These are phyloP conservation scores for Gymnogyps californianus DNA, from an alignment of 2,113 vertebrate genomes.

Conservation along the genomic window DNA sequence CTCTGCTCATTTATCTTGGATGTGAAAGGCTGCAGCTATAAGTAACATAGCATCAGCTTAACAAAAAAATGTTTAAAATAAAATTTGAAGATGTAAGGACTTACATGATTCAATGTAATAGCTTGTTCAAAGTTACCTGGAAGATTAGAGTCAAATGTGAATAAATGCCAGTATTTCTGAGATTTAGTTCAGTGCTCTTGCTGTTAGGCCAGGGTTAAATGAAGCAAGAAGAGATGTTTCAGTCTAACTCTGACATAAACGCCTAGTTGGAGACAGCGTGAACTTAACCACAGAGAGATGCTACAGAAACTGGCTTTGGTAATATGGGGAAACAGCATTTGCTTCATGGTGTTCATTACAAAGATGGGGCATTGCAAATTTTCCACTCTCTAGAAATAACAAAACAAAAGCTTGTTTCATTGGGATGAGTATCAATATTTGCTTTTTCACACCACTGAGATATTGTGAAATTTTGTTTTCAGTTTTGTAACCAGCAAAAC, in stretches of 20 bases:
- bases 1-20: not conserved
- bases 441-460: slow-evolving; percentile 8
- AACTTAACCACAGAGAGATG: not conserved
- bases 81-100: not conserved
- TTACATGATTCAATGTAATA: not conserved
- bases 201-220: not conserved
- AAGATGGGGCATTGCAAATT: not conserved
- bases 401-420: slow-evolving; percentile 3
- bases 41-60: not conserved
- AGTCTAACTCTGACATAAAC: not conserved
- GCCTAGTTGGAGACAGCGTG: not conserved
- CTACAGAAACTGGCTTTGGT: not conserved
- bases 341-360: not conserved
- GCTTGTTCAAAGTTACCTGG: not conserved
- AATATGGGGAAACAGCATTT: not conserved
- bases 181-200: not conserved
- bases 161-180: not conserved
- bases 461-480: not conserved
- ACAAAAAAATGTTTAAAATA: not conserved
- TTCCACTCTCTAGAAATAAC: slow-evolving; percentile 35
- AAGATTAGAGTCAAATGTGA: not conserved
- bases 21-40: not conserved
- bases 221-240: not conserved
- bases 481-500: not conserved
- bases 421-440: slow-evolving; percentile 34